Evolutionary conservation across 2,888 invertebrate species (phyloP).

Genomic region (Hesperia comma): DNA sequence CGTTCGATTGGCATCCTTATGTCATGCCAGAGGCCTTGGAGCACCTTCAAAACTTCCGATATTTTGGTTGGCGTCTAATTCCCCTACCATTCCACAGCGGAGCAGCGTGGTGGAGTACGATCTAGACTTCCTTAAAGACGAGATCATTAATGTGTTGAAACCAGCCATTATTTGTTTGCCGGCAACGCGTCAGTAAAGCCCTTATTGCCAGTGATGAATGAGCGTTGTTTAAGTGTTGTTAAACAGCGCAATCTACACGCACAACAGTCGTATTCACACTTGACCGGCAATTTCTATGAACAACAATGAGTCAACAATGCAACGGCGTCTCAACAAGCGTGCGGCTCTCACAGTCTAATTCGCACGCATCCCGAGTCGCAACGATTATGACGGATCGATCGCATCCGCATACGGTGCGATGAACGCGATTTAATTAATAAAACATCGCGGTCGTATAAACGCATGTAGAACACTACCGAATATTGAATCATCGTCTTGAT

Average conservation of each 20-base stretch:
- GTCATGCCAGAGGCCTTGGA: too few species aligned
- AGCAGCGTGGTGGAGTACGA: too few species aligned
- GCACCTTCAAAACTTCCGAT: too few species aligned
- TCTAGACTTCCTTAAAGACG: too few species aligned
- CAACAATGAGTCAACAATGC: not conserved
- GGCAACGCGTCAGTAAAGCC: too few species aligned
- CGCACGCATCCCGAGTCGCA: constrained; percentile 56
- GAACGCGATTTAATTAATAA: constrained; percentile 49
- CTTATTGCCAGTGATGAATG: too few species aligned
- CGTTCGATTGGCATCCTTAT: too few species aligned
- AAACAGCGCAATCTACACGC: not conserved
- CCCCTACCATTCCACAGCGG: too few species aligned
- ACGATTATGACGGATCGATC: constrained; percentile 32
- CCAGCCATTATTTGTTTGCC: too few species aligned
- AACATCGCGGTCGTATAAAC: constrained; percentile 50
- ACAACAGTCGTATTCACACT: not conserved
- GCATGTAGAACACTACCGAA: constrained; percentile 33
- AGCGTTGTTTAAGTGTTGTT: too few species aligned
- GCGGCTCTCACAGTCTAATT: constrained; percentile 73
- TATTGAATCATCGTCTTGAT: not conserved
- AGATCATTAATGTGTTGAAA: too few species aligned
- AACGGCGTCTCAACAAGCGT: constrained; percentile 44
- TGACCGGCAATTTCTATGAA: not conserved
- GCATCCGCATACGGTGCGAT: constrained; percentile 46
- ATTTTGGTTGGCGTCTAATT: too few species aligned